phyloP scores from a whole-genome alignment of 2,797 vertebrate genomes.

The Gobio occitaniae region DNA sequence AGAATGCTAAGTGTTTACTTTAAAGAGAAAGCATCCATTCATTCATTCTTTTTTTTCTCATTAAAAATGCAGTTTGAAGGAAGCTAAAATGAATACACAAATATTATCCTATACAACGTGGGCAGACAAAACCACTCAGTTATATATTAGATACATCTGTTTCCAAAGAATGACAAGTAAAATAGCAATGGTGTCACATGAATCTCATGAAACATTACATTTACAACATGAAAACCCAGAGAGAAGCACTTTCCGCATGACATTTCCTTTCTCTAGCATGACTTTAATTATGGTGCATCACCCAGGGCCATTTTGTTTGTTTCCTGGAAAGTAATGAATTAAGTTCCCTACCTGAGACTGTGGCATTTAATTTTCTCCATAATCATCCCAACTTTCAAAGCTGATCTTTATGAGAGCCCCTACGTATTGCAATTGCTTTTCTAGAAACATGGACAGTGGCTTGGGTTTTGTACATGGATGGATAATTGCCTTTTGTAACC shows the following conservation, averaged over 20 bases:
- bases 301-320: conserved; percentile 33
- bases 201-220: conserved; percentile 44
- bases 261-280: conserved; percentile 37
- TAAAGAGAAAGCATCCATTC: conserved; percentile 6
- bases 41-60: background rate
- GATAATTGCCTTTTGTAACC: conserved; percentile 33
- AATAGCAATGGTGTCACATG: conserved; percentile 21
- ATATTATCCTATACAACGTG: background rate
- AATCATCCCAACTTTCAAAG: conserved; percentile 40
- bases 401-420: conserved; percentile 28
- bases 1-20: background rate
- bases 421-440: background rate
- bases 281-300: conserved; percentile 44
- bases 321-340: conserved; percentile 40
- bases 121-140: background rate
- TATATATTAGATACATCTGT: background rate
- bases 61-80: background rate
- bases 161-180: background rate
- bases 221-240: background rate
- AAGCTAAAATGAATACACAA: background rate
- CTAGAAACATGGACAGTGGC: conserved; percentile 7
- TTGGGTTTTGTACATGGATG: conserved; percentile 10
- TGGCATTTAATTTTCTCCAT: conserved; percentile 40
- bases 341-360: conserved; percentile 25
- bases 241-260: background rate